Evolutionary conservation across 2,888 invertebrate genomes (phyloP).

Genomic region (Parapristionchus giblindavisi): DNA sequence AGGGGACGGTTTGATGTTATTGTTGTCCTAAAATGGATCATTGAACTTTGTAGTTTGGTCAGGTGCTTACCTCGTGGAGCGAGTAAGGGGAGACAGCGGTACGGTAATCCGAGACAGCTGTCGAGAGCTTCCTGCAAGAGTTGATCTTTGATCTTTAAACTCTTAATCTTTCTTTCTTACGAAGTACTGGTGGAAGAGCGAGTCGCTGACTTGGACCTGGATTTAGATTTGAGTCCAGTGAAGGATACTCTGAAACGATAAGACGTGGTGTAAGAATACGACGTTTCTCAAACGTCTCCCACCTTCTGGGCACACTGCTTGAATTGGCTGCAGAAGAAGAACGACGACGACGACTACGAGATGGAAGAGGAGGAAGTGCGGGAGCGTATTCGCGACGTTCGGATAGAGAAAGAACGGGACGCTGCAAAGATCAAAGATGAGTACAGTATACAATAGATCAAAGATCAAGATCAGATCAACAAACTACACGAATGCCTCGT

Average conservation of each 20-base stretch:
- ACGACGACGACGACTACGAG: slow-evolving; percentile 14
- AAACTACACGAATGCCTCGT: no score
- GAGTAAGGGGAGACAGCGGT: slow-evolving; percentile 16
- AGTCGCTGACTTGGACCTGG: background rate
- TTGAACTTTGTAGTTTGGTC: slow-evolving; percentile 17
- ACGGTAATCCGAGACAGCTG: background rate
- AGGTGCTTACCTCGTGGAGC: background rate
- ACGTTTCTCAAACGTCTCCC: background rate
- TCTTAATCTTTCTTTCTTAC: background rate
- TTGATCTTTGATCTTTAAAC: slow-evolving; percentile 17
- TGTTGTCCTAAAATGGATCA: slow-evolving; percentile 4
- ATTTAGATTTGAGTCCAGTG: no score
- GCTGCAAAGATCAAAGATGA: slow-evolving; percentile 27
- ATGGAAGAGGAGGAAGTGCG: background rate
- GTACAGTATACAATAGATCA: no score
- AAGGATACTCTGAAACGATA: no score
- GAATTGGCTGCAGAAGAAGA: slow-evolving; percentile 13
- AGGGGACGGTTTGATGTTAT: background rate
- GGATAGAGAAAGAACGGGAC: slow-evolving; percentile 13
- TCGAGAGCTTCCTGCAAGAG: background rate
- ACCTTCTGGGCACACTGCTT: background rate
- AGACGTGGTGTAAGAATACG: no score
- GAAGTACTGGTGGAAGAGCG: background rate
- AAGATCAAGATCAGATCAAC: no score
- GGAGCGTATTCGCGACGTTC: slow-evolving; percentile 26